Conservation (phyloP, 2,113 vertebrate genomes). For the Tachysurus fulvidraco region DNA sequence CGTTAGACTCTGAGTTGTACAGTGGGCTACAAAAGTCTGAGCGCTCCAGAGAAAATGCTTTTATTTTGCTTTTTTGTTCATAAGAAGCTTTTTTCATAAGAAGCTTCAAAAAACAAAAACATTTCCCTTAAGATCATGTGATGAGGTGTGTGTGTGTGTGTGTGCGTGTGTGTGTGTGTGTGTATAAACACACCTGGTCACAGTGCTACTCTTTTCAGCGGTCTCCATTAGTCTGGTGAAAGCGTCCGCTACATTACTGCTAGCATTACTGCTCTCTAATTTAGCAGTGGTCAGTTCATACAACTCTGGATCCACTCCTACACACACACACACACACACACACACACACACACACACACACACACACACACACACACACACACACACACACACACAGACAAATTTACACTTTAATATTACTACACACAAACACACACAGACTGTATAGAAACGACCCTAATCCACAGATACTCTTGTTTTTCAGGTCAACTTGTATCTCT, state of each 20-base stretch:
- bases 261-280: slow-evolving; percentile 75
- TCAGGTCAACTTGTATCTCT: not conserved
- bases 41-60: no score
- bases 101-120: not conserved
- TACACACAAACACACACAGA: not conserved
- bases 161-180: not conserved
- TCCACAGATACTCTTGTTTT: not conserved
- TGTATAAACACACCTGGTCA: slow-evolving; percentile 76
- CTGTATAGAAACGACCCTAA: not conserved
- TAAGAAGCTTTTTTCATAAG: not conserved
- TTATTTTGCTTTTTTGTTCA: no score
- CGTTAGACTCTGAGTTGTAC: no score
- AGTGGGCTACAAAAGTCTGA: no score
- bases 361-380: no score
- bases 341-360: slow-evolving; percentile 2
- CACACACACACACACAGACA: no score
- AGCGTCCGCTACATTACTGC: slow-evolving; percentile 77
- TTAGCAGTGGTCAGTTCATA: slow-evolving; percentile 88
- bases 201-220: slow-evolving; percentile 82
- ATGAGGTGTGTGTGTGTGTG: not conserved
- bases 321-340: slow-evolving; percentile 18
- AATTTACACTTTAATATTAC: not conserved
- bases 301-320: slow-evolving; percentile 92
- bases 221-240: slow-evolving; percentile 88
- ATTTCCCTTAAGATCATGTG: not conserved